Percentiles rank a stretch among this genome's conserved stretches.
Evolutionary conservation across 2,888 invertebrate genomes (phyloP).

Genomic region (Poecilobothrus nobilitatus): DNA sequence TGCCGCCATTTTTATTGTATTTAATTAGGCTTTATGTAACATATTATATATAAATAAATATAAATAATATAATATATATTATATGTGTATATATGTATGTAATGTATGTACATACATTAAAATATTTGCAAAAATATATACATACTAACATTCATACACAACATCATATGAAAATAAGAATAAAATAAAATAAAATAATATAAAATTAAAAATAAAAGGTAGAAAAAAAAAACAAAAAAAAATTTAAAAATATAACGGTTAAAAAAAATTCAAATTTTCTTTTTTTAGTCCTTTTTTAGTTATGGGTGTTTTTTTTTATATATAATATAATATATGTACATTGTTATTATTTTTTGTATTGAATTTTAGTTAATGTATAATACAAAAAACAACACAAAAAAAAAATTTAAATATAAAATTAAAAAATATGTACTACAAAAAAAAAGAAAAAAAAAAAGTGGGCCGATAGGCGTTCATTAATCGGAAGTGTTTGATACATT

Average conservation of each 20-base stretch:
- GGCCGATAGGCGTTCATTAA: not conserved
- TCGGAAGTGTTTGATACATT: not conserved
- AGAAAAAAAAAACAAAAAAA: not conserved
- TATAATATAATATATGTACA: not conserved
- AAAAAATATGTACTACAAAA: not conserved
- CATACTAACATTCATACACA: not conserved
- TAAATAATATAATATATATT: no score
- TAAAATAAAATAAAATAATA: not conserved
- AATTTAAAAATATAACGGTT: not conserved
- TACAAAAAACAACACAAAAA: not conserved
- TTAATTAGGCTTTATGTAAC: not conserved
- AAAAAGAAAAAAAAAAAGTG: not conserved
- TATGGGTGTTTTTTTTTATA: not conserved
- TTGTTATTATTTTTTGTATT: no score
- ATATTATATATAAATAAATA: not conserved
- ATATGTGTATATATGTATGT: no score
- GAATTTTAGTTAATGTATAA: not conserved
- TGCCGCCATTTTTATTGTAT: slow-evolving; percentile 2
- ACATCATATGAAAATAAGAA: no score
- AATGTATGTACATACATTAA: no score
- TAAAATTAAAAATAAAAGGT: not conserved
- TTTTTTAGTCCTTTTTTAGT: not conserved
- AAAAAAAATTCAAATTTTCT: not conserved
- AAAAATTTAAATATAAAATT: not conserved
- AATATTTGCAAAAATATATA: not conserved